Conservation (phyloP, 2,888 invertebrate genomes). For the Rhagium mordax region DNA sequence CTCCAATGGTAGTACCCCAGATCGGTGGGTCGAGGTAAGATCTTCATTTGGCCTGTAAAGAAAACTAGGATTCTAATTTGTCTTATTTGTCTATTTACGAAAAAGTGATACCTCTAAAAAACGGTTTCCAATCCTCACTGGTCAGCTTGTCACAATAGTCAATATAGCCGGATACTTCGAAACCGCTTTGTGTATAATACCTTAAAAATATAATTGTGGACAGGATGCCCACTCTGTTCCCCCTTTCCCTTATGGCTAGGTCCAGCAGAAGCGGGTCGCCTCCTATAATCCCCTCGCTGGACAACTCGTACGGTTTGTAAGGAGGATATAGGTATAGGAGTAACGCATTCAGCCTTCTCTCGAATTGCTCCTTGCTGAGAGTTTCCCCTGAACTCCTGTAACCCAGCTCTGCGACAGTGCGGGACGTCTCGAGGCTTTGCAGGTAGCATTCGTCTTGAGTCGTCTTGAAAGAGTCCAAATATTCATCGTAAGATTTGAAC, state of each 20-base stretch:
- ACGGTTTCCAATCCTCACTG: conserved; percentile 80
- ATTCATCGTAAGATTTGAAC: conserved; percentile 84
- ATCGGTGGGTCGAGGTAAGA: conserved; percentile 81
- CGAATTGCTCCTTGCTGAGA: conserved; percentile 75
- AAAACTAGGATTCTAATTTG: too few species aligned
- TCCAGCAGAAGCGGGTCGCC: conserved; percentile 78
- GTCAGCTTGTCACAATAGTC: conserved; percentile 83
- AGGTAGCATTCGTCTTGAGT: conserved; percentile 82
- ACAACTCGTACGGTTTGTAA: conserved; percentile 73
- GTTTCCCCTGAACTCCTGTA: conserved; percentile 75
- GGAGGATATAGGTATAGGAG: conserved; percentile 76
- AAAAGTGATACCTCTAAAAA: background rate
- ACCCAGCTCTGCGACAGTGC: conserved; percentile 82
- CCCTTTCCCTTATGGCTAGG: conserved; percentile 81
- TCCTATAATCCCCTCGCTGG: conserved; percentile 75
- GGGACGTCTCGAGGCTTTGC: conserved; percentile 78
- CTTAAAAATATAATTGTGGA: conserved; percentile 87
- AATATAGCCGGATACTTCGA: conserved; percentile 89
- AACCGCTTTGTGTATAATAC: conserved; percentile 78
- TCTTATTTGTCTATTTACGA: too few species aligned
- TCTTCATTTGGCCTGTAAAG: conserved; percentile 68
- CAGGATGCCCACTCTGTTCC: conserved; percentile 72
- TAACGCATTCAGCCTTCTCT: conserved; percentile 73
- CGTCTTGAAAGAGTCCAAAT: conserved; percentile 84
- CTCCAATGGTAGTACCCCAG: conserved; percentile 87